Conservation (phyloP, 2,113 vertebrate genomes). For the Mirounga angustirostris region DNA sequence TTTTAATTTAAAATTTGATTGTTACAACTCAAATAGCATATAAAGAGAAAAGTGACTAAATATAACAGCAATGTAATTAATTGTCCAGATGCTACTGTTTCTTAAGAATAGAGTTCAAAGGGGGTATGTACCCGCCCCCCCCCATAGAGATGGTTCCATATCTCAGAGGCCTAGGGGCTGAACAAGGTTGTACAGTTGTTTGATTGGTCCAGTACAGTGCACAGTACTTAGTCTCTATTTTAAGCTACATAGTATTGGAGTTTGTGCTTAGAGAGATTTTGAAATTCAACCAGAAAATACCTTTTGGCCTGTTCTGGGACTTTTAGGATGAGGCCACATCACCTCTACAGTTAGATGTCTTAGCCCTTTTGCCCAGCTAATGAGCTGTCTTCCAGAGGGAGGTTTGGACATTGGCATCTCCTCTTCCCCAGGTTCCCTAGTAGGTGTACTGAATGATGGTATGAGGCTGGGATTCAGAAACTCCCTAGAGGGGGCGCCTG, state of each 20-base stretch:
- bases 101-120: not conserved
- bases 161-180: not conserved
- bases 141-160: not conserved
- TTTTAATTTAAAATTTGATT: conserved; percentile 7
- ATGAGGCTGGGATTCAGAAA: not conserved
- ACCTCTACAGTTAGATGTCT: not conserved
- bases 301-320: not conserved
- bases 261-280: conserved; percentile 27
- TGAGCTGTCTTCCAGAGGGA: not conserved
- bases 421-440: not conserved
- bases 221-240: not conserved
- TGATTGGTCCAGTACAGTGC: not conserved
- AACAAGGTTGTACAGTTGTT: not conserved
- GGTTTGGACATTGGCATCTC: not conserved
- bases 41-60: conserved; percentile 25
- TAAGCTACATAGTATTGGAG: not conserved
- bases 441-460: not conserved
- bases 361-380: not conserved
- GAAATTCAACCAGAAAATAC: not conserved
- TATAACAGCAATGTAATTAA: not conserved
- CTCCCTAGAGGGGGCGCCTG: not conserved
- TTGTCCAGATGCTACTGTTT: not conserved
- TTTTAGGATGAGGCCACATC: not conserved
- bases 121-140: not conserved
- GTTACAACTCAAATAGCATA: not conserved